Base-by-base conservation (phyloP, 2,113 vertebrate species). In the Cottus gobio region DNA sequence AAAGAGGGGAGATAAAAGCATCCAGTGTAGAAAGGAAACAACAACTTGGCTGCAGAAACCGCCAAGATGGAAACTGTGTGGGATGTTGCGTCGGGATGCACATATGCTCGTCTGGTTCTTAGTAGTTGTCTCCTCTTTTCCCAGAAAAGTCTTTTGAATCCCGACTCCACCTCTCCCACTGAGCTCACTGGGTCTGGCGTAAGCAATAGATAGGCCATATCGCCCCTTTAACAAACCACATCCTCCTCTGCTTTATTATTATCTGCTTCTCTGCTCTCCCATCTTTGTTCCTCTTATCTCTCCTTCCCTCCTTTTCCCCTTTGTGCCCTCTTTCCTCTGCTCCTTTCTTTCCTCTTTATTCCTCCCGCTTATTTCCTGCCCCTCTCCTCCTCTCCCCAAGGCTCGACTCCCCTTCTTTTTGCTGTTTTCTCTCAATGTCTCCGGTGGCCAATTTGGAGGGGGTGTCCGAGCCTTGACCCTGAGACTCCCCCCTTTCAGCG, bases 1-100 rank as follows among this genome's bases (percentile, higher is more conserved):
- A 87, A 85, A 78, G 85, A 13, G n/a, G 39, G 30, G 77, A 83
- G 84, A 89, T 92, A 78, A 91, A 92, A 91, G 88, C 87, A 65
- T 81, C 81, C 85, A 83, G 68, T 58, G 42, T 74, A 75, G 80
- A 88, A 61, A 80, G 86, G 78, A 92, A 92, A 90, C 88, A 89
- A 88, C 88, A 89, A 79, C 85, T 90, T 81, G 80, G 85, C 87
- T 80, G 34, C 77, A 84, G 57, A 82, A 86, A 85, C 81, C 75
- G 79, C 73, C 86, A 76, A 89, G 62, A 82, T 60, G 70, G 77
- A 84, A 82, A 81, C 31, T 57, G 39, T 79, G 64, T 77, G 60
- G 67, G 13, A 61, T 15, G 56, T 15, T 42, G 74, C 76, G 26
- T 67, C 18, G 46, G 24, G 77, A 76, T 77, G 61, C 68, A 46